Conservation (phyloP, 1,140 invertebrate species). For the Magallana gigas region DNA sequence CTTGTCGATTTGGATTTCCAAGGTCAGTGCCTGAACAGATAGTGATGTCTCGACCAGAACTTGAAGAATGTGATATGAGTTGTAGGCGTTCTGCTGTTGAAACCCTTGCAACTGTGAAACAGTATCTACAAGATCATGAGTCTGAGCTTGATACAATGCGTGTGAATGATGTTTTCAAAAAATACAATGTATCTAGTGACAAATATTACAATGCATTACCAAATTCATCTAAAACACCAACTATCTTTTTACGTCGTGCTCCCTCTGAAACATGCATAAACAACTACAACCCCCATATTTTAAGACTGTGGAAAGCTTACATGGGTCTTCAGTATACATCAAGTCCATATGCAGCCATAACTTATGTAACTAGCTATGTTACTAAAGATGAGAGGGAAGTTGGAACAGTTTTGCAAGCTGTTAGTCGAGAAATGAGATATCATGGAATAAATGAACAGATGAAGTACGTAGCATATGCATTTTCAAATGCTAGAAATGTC, state of each 20-base stretch:
- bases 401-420: constrained; percentile 51
- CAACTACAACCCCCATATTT: constrained; percentile 45
- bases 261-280: constrained; percentile 48
- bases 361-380: constrained; percentile 46
- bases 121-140: constrained; percentile 43
- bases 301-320: constrained; percentile 48
- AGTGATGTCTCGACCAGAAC: too few species aligned
- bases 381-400: constrained; percentile 52
- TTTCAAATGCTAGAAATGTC: constrained; percentile 47
- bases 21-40: too few species aligned
- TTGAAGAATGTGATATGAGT: too few species aligned
- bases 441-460: constrained; percentile 50
- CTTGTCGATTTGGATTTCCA: too few species aligned
- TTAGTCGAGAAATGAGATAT: constrained; percentile 44
- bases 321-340: constrained; percentile 54
- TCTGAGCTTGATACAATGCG: constrained; percentile 41
- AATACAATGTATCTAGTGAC: constrained; percentile 30
- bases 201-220: constrained; percentile 42
- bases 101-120: constrained; percentile 41
- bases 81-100: background rate
- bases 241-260: constrained; percentile 44
- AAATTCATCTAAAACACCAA: constrained; percentile 49
- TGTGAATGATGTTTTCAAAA: constrained; percentile 39
- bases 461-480: constrained; percentile 47
- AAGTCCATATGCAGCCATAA: constrained; percentile 53